phyloP scores from a whole-genome alignment of 92 coral and sea anemone species.

The Paragorgia papillata region DNA sequence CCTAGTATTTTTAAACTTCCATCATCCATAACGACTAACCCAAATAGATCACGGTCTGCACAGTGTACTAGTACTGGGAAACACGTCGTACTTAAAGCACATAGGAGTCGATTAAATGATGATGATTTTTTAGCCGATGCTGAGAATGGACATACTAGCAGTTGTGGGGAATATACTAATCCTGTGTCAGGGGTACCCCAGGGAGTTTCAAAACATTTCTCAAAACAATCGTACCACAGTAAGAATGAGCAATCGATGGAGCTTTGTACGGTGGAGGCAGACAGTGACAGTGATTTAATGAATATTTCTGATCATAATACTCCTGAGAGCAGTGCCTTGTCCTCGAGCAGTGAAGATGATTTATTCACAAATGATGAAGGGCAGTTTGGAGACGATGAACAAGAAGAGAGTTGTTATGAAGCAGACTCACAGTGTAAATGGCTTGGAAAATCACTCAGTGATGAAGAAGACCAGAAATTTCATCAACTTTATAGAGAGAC shows the following conservation, averaged over 20 bases:
- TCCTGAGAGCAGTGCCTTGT: conserved; percentile 33
- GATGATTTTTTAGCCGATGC: conserved; percentile 62
- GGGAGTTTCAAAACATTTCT: conserved; percentile 20
- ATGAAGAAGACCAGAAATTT: conserved; percentile 80
- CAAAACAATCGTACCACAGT: background rate
- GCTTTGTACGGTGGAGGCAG: conserved; percentile 58
- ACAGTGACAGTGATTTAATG: conserved; percentile 67
- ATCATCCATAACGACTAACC: conserved; percentile 38
- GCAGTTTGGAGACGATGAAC: conserved; percentile 91
- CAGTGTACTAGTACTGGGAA: conserved; percentile 47
- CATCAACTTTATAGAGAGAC: conserved; percentile 62
- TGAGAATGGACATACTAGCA: conserved; percentile 64
- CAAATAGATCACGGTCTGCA: conserved; percentile 37
- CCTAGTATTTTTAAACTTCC: conserved; percentile 49
- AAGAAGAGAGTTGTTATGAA: conserved; percentile 93
- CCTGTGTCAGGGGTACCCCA: conserved; percentile 26
- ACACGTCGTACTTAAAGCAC: conserved; percentile 54
- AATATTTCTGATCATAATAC: conserved; percentile 19
- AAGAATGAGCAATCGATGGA: conserved; percentile 27
- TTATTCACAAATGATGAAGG: conserved; percentile 95
- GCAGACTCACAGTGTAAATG: conserved; percentile 75
- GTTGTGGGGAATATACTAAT: conserved; percentile 54
- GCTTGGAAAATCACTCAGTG: conserved; percentile 58
- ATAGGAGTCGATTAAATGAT: conserved; percentile 55
- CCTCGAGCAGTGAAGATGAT: conserved; percentile 58